Percentiles rank a stretch among this genome's conserved stretches.
Conservation (phyloP, 2,113 vertebrate genomes). For the Zingel zingel region DNA sequence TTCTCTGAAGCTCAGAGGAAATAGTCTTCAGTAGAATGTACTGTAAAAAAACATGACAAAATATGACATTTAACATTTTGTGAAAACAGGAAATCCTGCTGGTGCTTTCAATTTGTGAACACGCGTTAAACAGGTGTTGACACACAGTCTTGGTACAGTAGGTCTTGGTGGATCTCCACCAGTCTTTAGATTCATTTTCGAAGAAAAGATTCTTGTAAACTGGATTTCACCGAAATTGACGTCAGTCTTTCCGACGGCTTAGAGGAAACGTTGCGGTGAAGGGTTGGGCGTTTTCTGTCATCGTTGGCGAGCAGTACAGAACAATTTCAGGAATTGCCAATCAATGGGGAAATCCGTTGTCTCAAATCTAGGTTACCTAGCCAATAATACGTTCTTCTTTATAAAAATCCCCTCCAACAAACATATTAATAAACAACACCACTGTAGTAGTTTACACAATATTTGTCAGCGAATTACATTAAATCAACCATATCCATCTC, state of each 20-base stretch:
- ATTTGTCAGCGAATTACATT: neutral
- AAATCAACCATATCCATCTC: neutral
- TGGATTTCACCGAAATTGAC: constrained; percentile 80
- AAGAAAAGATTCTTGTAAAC: constrained; percentile 63
- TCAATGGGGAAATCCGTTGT: constrained; percentile 59
- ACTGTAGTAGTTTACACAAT: neutral
- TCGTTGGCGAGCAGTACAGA: constrained; percentile 51
- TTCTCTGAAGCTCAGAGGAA: constrained; percentile 69
- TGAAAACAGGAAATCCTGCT: constrained; percentile 87
- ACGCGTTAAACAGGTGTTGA: constrained; percentile 66
- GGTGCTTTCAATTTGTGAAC: constrained; percentile 69
- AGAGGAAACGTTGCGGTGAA: constrained; percentile 63
- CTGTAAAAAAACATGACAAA: constrained; percentile 58
- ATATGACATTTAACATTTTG: constrained; percentile 82
- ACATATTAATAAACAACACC: constrained; percentile 16
- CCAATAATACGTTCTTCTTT: neutral
- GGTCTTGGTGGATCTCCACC: constrained; percentile 43
- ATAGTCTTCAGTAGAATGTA: constrained; percentile 59
- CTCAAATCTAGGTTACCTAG: neutral
- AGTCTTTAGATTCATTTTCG: constrained; percentile 62
- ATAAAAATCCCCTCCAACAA: constrained; percentile 21
- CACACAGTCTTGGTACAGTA: constrained; percentile 29
- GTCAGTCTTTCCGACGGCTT: constrained; percentile 64
- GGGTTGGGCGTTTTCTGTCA: constrained; percentile 31
- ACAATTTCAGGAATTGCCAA: constrained; percentile 62